Conservation (phyloP, 2,113 vertebrate genomes). For the Myiozetetes cayanensis region DNA sequence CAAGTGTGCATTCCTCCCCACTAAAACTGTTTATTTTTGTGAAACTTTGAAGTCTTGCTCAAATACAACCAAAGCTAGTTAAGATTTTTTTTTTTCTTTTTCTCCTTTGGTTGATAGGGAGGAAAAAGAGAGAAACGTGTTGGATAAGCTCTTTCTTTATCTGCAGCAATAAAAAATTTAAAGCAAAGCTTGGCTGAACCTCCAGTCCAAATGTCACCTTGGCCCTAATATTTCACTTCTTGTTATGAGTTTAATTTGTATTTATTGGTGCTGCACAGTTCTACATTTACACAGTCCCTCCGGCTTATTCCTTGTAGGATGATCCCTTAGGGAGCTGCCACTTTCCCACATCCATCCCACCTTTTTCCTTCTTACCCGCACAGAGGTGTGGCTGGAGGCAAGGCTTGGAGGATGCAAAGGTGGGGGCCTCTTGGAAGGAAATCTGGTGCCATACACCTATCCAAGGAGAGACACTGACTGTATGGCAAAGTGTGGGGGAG, state of each 20-base stretch:
- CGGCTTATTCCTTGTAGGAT: background rate
- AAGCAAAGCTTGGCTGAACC: conserved; percentile 60
- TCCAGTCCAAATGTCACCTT: conserved; percentile 63
- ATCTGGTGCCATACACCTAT: background rate
- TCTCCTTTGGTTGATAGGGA: background rate
- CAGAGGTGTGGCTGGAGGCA: background rate
- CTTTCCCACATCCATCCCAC: background rate
- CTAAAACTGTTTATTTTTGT: conserved; percentile 62
- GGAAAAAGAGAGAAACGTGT: background rate
- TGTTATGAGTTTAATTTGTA: conserved; percentile 61
- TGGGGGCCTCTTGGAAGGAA: background rate
- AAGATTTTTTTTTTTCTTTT: background rate
- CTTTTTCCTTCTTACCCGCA: background rate
- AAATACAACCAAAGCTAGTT: conserved; percentile 37
- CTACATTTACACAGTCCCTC: background rate
- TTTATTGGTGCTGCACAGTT: conserved; percentile 31
- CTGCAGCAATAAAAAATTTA: conserved; percentile 66
- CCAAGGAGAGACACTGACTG: background rate
- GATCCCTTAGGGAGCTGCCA: background rate
- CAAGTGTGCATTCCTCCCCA: conserved; percentile 8
- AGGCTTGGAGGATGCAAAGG: background rate
- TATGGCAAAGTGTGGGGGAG: background rate
- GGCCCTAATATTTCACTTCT: conserved; percentile 59
- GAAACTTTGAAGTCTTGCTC: conserved; percentile 55
- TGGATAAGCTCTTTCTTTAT: conserved; percentile 43